A percentile compares a stretch with the other conserved stretches of the same genome.
phyloP scores from a whole-genome alignment of 2,888 invertebrate species.

The Dynastes hyllus region DNA sequence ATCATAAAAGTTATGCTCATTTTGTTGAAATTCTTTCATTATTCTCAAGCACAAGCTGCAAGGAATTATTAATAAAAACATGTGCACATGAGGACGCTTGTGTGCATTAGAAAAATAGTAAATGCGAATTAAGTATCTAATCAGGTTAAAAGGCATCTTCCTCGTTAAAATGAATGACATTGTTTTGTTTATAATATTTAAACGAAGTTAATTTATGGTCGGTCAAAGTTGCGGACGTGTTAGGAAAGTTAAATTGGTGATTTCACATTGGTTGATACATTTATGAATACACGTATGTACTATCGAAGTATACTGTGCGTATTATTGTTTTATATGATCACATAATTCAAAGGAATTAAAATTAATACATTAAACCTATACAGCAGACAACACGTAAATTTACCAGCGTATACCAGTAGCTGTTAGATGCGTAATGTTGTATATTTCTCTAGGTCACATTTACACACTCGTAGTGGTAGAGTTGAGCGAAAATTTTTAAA shows the following conservation, averaged over 20 bases:
- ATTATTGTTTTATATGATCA: conserved; percentile 3
- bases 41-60: no score
- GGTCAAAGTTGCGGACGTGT: conserved; percentile 24
- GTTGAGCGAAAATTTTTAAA: no score
- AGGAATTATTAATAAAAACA: neutral
- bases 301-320: neutral
- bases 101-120: neutral
- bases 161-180: conserved; percentile 36
- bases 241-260: conserved; percentile 19
- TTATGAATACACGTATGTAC: no score
- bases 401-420: no score
- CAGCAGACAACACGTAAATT: neutral
- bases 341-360: conserved; percentile 5
- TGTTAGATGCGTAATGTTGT: no score
- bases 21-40: no score
- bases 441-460: no score
- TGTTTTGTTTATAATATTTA: conserved; percentile 32
- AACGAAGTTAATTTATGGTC: conserved; percentile 22
- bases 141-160: conserved; percentile 30
- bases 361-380: conserved; percentile 9
- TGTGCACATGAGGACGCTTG: no score
- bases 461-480: no score
- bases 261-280: conserved; percentile 9
- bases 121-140: conserved; percentile 12
- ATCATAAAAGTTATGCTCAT: no score